phyloP scores from a whole-genome alignment of 2,113 vertebrate species.

The Gnathochromis pfefferi region DNA sequence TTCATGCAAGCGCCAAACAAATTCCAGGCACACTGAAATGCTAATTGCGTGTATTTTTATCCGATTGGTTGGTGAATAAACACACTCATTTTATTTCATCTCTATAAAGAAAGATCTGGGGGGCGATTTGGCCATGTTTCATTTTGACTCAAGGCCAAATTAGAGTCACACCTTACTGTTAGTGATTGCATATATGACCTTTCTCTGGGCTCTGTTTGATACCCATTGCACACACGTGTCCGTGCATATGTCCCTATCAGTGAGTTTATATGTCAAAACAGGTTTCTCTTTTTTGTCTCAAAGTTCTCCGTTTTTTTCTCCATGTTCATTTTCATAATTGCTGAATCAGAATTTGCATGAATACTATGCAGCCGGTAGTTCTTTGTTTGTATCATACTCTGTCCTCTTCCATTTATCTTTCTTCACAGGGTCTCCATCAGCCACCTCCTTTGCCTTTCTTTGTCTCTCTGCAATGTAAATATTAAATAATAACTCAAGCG shows the following conservation, averaged over 20 bases:
- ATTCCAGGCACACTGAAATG: background rate
- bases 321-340: slow-evolving; percentile 28
- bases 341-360: slow-evolving; percentile 30
- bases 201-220: background rate
- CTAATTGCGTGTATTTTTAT: background rate
- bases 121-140: background rate
- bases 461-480: background rate
- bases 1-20: background rate
- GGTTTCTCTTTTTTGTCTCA: background rate
- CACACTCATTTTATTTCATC: background rate
- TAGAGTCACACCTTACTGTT: background rate
- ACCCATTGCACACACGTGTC: background rate
- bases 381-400: slow-evolving; percentile 18
- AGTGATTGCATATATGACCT: background rate
- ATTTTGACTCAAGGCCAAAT: background rate
- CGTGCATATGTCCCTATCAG: background rate
- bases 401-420: slow-evolving; percentile 10
- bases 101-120: background rate
- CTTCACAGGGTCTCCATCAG: background rate
- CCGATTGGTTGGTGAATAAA: background rate
- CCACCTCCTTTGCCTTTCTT: background rate
- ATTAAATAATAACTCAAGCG: background rate
- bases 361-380: background rate
- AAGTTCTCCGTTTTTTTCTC: background rate
- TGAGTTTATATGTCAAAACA: background rate